Base-by-base conservation (phyloP, 2,797 vertebrate genomes). In the Podargus strigoides region DNA sequence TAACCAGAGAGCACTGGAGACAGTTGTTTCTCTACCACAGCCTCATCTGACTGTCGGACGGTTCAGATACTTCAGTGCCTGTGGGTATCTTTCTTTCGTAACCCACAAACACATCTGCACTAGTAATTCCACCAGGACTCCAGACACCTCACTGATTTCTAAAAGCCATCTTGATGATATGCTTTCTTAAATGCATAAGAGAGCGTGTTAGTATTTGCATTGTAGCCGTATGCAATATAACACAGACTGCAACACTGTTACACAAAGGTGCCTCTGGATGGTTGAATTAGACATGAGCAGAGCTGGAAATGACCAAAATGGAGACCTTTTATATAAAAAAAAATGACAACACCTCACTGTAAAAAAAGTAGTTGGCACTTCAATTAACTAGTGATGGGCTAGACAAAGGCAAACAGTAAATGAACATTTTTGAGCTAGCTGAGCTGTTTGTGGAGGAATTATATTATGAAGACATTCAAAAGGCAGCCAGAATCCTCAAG, bases 161-260 rank as follows among this genome's bases (percentile, higher is more conserved):
- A 66, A 41, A 77, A 32, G 30, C 14, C 47, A 27, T 20, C 26
- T 39, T 46, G 37, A 59, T 1, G 17, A 37, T 10, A 66, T 1
- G 3, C 10, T 52, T 60, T 17, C 59, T 58, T 67, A 46, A 53
- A 44, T 46, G 16, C 59, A 19, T 12, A 72, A 46, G 30, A 42
- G 70, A 67, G 5, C 9, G 55, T 19, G 23, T 12, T 60, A n/a
- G 6, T 22, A 50, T 66, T 73, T 62, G 34, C 68, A 12, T 7
- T 14, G 14, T 36, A 49, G 30, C 34, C 7, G n/a, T 42, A 11
- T 8, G 11, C 44, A 39, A 9, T 23, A 11, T 15, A 53, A 36
- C 20, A 49, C 10, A 55, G 23, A 44, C 13, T 2, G 3, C 30
- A 56, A 34, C 17, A 46, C 22, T 0, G 0, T 41, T 58, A 46